Conservation (phyloP, 2,797 vertebrate species). For the Sebastes baramenuke region DNA sequence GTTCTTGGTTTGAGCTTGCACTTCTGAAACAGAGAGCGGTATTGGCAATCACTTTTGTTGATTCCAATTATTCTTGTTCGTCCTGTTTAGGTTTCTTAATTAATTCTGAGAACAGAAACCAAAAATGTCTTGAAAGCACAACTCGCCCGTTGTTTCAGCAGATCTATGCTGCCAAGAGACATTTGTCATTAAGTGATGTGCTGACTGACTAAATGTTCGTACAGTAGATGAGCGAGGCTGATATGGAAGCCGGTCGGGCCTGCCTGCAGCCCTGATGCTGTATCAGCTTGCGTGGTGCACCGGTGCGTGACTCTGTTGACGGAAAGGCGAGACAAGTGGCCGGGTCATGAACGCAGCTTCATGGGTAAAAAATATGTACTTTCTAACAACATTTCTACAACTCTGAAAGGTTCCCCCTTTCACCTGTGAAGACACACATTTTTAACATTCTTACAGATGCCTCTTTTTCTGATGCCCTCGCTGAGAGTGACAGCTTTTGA, state of each 20-base stretch:
- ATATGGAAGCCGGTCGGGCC: conserved; percentile 43
- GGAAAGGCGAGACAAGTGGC: conserved; percentile 31
- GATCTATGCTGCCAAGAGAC: not conserved
- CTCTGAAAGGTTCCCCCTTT: not conserved
- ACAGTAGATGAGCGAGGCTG: conserved; percentile 23
- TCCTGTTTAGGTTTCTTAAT: not conserved
- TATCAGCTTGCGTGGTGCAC: conserved; percentile 21
- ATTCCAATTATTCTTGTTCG: not conserved
- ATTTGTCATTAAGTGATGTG: not conserved
- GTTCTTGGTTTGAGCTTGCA: not conserved
- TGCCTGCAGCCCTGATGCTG: conserved; percentile 44
- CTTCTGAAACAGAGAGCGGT: not conserved
- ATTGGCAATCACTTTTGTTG: not conserved
- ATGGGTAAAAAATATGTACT: conserved; percentile 3
- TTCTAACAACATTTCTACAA: not conserved
- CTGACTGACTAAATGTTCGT: not conserved
- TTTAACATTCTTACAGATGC: conserved; percentile 8
- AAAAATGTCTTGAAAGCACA: not conserved
- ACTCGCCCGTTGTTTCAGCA: not conserved
- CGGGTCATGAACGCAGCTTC: conserved; percentile 23
- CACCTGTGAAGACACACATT: conserved; percentile 33
- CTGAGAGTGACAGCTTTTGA: conserved; percentile 11
- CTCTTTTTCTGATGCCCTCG: not conserved
- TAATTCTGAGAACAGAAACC: not conserved
- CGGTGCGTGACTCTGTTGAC: conserved; percentile 49